Percentiles rank a stretch among this genome's conserved stretches.
phyloP scores from a whole-genome alignment of 2,797 vertebrate species.

The Pseudochirops cupreus region DNA sequence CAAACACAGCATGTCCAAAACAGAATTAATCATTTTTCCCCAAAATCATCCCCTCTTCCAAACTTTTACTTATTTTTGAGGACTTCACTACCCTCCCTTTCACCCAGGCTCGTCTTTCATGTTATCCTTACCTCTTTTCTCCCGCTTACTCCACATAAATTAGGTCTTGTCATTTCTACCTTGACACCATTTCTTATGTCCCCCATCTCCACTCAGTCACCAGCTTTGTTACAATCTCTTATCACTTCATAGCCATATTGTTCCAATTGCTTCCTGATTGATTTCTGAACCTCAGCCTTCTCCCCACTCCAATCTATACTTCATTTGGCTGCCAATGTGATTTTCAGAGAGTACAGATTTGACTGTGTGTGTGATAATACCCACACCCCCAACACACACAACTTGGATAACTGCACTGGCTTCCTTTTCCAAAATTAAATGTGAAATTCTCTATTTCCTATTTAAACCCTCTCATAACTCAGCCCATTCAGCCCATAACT shows the following conservation, averaged over 20 bases:
- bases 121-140: neutral
- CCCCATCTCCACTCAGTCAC: neutral
- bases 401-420: neutral
- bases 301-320: neutral
- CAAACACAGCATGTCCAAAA: neutral
- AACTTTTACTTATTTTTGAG: neutral
- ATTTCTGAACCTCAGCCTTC: neutral
- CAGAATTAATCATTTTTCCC: neutral
- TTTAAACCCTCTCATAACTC: neutral
- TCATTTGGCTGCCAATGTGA: neutral
- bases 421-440: neutral
- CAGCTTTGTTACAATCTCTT: neutral
- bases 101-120: neutral
- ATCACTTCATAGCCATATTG: neutral
- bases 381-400: neutral
- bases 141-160: neutral
- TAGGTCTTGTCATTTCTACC: neutral
- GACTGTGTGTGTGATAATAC: no score
- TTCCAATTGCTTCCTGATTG: neutral
- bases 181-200: neutral
- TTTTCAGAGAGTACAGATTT: neutral
- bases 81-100: neutral
- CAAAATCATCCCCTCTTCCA: neutral
- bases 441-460: neutral
- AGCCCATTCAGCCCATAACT: no score